These are phyloP conservation scores for Psittacula derbiana DNA, from an alignment of 2,797 vertebrate species.

Conservation along the genomic window DNA sequence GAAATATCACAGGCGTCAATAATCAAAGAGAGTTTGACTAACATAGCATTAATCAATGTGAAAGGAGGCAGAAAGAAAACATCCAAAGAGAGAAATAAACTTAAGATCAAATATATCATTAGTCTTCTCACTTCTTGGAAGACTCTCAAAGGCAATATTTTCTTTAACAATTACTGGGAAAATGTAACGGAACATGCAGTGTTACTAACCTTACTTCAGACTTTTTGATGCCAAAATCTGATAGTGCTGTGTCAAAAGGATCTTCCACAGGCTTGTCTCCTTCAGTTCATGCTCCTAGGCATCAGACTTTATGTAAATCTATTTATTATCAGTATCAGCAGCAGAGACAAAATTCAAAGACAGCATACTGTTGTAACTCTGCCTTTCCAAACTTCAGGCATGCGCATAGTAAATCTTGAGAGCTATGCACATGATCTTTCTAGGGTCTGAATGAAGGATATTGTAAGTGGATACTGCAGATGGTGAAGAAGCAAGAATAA, in stretches of 20 bases:
- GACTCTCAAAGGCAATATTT: not conserved
- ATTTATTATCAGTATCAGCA: not conserved
- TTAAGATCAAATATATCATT: not conserved
- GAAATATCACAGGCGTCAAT: not conserved
- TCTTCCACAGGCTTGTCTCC: not conserved
- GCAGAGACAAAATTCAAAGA: not conserved
- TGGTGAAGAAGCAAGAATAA: not conserved
- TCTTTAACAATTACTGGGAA: not conserved
- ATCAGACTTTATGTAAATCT: not conserved
- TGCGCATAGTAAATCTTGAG: not conserved
- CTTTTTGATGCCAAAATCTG: not conserved
- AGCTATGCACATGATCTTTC: not conserved
- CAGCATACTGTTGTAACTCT: not conserved
- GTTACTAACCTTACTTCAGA: not conserved
- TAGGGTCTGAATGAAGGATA: not conserved
- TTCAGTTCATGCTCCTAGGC: not conserved
- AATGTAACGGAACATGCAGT: not conserved
- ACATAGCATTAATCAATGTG: not conserved
- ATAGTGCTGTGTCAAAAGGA: not conserved
- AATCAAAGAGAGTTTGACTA: slow-evolving; percentile 1
- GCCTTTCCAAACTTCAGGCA: not conserved
- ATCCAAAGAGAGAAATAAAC: not conserved
- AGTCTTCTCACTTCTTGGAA: not conserved
- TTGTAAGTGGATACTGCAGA: not conserved
- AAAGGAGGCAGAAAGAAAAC: not conserved